A percentile compares a stretch with the other conserved stretches of the same genome.
phyloP scores from a whole-genome alignment of 2,113 vertebrate species.

The Apaloderma vittatum region DNA sequence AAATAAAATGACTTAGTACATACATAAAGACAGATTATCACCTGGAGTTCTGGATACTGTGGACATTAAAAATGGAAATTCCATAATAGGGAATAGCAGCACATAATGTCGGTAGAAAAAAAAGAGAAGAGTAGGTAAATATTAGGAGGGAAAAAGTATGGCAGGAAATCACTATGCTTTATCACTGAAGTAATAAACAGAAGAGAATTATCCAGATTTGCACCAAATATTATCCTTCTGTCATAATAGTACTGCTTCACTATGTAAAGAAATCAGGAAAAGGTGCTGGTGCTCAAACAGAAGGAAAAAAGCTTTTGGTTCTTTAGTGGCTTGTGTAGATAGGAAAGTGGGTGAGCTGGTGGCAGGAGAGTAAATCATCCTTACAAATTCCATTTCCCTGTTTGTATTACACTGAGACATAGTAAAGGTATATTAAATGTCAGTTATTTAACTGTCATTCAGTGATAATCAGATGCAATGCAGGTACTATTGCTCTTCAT shows the following conservation, averaged over 20 bases:
- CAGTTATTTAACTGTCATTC: slow-evolving; percentile 3
- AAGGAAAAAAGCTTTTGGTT: neutral
- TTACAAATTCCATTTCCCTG: neutral
- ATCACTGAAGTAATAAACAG: neutral
- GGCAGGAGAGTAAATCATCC: neutral
- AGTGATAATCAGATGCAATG: neutral
- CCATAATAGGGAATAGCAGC: neutral
- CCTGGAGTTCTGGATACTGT: neutral
- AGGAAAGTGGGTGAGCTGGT: neutral
- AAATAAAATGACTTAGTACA: neutral
- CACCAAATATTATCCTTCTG: neutral
- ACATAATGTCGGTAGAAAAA: neutral
- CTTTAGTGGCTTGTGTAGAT: neutral
- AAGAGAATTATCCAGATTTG: neutral
- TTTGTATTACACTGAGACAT: neutral
- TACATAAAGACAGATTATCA: neutral
- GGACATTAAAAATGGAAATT: neutral
- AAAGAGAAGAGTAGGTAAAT: neutral
- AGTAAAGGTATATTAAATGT: neutral
- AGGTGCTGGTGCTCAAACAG: neutral
- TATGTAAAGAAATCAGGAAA: neutral
- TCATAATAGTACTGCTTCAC: neutral
- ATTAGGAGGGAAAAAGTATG: neutral
- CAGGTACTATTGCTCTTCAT: neutral
- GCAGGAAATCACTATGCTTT: neutral